Evolutionary conservation across 2,797 vertebrate genomes (phyloP).

Genomic region (Serranus cabrilla): DNA sequence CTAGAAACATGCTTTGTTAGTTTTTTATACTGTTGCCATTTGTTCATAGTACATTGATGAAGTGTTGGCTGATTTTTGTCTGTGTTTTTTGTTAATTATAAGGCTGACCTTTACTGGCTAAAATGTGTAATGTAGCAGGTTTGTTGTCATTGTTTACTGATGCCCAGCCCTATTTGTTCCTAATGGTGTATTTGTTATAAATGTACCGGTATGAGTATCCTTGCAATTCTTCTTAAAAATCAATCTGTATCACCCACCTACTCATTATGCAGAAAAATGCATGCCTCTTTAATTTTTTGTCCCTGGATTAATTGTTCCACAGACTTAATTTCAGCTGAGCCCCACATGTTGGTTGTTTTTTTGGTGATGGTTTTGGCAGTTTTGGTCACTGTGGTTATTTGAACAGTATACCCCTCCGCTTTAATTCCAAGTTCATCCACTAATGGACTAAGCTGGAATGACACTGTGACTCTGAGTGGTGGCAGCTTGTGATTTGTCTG

Average conservation of each 20-base stretch:
- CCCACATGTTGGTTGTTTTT: conserved; percentile 26
- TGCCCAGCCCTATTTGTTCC: conserved; percentile 65
- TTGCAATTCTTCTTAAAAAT: conserved; percentile 39
- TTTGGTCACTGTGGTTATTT: conserved; percentile 23
- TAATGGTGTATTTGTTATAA: conserved; percentile 58
- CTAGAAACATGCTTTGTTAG: conserved; percentile 23
- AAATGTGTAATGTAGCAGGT: not conserved
- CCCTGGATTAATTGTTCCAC: conserved; percentile 29
- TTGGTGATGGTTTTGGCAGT: conserved; percentile 34
- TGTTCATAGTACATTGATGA: not conserved
- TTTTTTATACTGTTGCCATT: not conserved
- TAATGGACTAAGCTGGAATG: conserved; percentile 8
- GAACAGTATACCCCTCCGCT: conserved; percentile 4
- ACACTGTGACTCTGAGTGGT: conserved; percentile 5
- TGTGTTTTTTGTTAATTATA: not conserved
- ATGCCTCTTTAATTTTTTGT: conserved; percentile 33
- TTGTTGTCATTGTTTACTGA: conserved; percentile 32
- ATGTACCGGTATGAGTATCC: conserved; percentile 39
- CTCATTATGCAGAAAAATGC: conserved; percentile 55
- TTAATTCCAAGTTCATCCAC: conserved; percentile 20
- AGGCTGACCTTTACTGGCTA: not conserved
- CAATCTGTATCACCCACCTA: conserved; percentile 45
- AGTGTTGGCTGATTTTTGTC: not conserved
- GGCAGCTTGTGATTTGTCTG: conserved; percentile 9
- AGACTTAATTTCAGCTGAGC: conserved; percentile 34